Conservation (phyloP, 2,797 vertebrate genomes). For the Orientallactaga sibirica region DNA sequence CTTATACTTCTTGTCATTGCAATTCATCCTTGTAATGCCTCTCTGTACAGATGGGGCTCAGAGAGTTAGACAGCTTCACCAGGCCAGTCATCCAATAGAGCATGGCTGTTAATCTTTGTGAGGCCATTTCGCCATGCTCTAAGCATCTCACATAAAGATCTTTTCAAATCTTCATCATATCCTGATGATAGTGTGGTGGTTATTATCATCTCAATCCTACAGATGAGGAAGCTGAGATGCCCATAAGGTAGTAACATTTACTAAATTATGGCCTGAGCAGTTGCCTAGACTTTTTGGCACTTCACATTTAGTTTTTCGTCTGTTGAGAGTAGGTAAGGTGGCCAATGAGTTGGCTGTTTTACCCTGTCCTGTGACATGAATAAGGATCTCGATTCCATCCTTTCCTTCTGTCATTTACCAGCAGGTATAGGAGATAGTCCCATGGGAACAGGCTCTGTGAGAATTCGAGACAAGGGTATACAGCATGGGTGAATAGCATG, state of each 20-base stretch:
- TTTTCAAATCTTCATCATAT: conserved; percentile 46
- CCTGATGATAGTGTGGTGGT: background rate
- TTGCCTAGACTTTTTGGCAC: conserved; percentile 3
- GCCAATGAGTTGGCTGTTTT: background rate
- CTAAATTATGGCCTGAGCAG: background rate
- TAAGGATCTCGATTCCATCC: background rate
- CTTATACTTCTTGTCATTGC: background rate
- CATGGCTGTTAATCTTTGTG: background rate
- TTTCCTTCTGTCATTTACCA: conserved; percentile 43
- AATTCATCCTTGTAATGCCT: background rate
- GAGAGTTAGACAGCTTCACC: background rate
- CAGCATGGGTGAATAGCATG: background rate
- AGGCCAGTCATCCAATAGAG: background rate
- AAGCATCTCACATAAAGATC: background rate
- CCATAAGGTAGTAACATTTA: background rate
- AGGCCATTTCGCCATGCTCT: background rate
- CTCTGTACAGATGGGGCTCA: conserved; percentile 8
- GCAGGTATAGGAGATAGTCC: conserved; percentile 11
- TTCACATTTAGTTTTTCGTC: background rate
- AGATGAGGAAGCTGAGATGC: background rate
- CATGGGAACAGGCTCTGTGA: background rate
- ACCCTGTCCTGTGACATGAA: background rate
- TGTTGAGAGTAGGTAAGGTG: conserved; percentile 6
- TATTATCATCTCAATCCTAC: conserved; percentile 4
- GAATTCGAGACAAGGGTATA: conserved; percentile 23